Conservation (phyloP, 2,888 invertebrate species). For the Mycalesis mineus region DNA sequence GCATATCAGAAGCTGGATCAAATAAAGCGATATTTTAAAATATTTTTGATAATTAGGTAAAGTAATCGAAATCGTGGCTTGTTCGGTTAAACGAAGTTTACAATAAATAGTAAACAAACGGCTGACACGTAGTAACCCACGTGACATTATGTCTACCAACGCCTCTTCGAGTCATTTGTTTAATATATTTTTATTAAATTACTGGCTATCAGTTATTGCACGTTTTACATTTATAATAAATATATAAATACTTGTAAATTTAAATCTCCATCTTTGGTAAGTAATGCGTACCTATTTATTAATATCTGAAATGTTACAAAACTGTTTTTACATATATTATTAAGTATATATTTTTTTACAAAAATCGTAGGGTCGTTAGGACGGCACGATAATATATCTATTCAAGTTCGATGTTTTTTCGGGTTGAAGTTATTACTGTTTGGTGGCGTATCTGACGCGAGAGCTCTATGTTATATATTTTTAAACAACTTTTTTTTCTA, state of each 20-base stretch:
- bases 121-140: slow-evolving; percentile 37
- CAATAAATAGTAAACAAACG: slow-evolving; percentile 71
- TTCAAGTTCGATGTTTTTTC: slow-evolving; percentile 75
- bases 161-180: slow-evolving; percentile 69
- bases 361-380: slow-evolving; percentile 78
- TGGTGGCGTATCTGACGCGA: slow-evolving; percentile 55
- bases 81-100: slow-evolving; percentile 60
- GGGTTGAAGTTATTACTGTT: slow-evolving; percentile 45
- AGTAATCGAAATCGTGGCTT: slow-evolving; percentile 36
- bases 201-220: slow-evolving; percentile 78
- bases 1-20: slow-evolving; percentile 60
- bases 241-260: slow-evolving; percentile 79
- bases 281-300: slow-evolving; percentile 73
- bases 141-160: slow-evolving; percentile 51
- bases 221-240: slow-evolving; percentile 78
- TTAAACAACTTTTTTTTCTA: slow-evolving; percentile 63
- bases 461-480: slow-evolving; percentile 39
- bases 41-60: slow-evolving; percentile 37
- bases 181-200: slow-evolving; percentile 75
- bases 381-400: slow-evolving; percentile 77
- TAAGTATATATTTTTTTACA: slow-evolving; percentile 74
- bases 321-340: slow-evolving; percentile 72
- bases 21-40: slow-evolving; percentile 50
- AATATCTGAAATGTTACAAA: slow-evolving; percentile 77
- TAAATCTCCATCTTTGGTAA: slow-evolving; percentile 74